Evolutionary conservation across 1,140 invertebrate genomes (phyloP).

Genomic region (Trachymyrmex septentrionalis): DNA sequence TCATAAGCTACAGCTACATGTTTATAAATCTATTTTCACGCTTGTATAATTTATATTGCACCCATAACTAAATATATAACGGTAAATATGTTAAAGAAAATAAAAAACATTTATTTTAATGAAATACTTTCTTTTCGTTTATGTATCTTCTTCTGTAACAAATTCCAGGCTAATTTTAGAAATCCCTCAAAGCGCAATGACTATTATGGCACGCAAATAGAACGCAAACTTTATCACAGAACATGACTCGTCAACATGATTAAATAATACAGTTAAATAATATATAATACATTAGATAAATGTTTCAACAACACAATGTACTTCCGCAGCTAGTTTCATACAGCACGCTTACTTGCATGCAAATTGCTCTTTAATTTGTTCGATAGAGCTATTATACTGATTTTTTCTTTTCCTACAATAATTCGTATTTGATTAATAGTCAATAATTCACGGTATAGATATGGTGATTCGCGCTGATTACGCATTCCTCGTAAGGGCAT

Average conservation of each 20-base stretch:
- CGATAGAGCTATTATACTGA: constrained; percentile 45
- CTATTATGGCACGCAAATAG: background rate
- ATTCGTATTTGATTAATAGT: constrained; percentile 58
- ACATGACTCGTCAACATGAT: background rate
- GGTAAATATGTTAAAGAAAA: background rate
- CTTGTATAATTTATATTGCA: constrained; percentile 28
- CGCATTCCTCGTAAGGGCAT: constrained; percentile 58
- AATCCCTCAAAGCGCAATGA: background rate
- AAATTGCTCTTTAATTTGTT: constrained; percentile 16
- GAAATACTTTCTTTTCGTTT: background rate
- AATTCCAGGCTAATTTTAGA: background rate
- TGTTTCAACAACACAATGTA: constrained; percentile 1
- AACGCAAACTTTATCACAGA: background rate
- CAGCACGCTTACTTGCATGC: background rate
- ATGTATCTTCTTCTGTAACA: background rate
- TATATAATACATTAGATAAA: background rate
- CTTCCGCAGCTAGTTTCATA: background rate
- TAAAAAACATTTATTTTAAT: background rate
- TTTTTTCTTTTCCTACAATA: constrained; percentile 17
- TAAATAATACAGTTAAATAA: constrained; percentile 23
- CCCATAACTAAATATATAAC: background rate
- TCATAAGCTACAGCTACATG: background rate
- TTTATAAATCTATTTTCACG: constrained; percentile 23
- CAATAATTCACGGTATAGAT: constrained; percentile 45
- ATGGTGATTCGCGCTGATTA: constrained; percentile 38